Percentiles rank a stretch among this genome's conserved stretches.
Evolutionary conservation across 2,113 vertebrate species (phyloP).

Genomic region (Dicerorhinus sumatrensis): DNA sequence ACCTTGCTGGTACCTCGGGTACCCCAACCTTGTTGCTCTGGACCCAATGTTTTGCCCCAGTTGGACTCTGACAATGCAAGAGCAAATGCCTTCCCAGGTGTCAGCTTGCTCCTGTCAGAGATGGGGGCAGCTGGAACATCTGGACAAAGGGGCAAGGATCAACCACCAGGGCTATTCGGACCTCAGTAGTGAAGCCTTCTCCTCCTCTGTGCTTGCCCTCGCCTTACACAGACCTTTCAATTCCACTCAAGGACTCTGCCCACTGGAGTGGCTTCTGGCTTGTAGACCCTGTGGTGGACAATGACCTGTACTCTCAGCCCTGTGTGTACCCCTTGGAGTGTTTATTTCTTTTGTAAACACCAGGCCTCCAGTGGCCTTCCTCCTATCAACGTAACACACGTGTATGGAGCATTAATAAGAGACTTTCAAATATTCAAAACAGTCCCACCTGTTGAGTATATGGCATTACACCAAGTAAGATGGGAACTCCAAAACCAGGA

Average conservation of each 20-base stretch:
- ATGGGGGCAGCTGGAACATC: not conserved
- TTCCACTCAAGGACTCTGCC: not conserved
- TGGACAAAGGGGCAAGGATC: not conserved
- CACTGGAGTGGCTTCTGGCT: not conserved
- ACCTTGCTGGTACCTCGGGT: not conserved
- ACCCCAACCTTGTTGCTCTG: not conserved
- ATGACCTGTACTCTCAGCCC: not conserved
- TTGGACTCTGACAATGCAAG: not conserved
- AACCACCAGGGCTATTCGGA: not conserved
- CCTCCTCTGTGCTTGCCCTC: not conserved
- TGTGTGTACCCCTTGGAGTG: not conserved
- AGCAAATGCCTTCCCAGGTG: not conserved
- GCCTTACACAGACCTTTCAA: not conserved
- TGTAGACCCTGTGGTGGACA: not conserved
- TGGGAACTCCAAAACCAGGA: not conserved
- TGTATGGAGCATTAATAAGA: not conserved
- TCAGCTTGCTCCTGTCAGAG: not conserved
- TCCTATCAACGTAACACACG: not conserved
- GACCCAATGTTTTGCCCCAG: not conserved
- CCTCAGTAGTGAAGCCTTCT: not conserved
- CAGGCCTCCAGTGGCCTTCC: not conserved
- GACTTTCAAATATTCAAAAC: not conserved
- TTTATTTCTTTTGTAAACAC: not conserved
- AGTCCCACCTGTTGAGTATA: not conserved
- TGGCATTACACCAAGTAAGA: not conserved